phyloP scores from a whole-genome alignment of 2,797 vertebrate species.

The Scarus forsteni region DNA sequence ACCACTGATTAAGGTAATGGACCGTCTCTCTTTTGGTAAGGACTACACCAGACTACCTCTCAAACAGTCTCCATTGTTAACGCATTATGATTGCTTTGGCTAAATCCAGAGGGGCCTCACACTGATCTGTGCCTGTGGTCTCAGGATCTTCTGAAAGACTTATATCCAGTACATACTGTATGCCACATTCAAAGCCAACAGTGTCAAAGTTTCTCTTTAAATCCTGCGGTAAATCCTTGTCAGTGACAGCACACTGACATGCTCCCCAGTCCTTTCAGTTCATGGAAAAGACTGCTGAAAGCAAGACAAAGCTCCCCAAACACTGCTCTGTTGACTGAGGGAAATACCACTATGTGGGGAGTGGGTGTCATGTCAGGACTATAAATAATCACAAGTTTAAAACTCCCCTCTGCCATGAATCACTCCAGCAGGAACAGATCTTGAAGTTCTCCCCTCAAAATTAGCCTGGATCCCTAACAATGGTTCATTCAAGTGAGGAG shows the following conservation, averaged over 20 bases:
- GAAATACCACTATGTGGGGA: conserved; percentile 82
- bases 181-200: neutral
- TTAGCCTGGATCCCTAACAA: conserved; percentile 70
- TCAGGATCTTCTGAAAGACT: neutral
- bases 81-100: too few relatives aligned
- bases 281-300: conserved; percentile 70
- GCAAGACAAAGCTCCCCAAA: conserved; percentile 79
- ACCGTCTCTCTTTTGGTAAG: too few relatives aligned
- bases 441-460: conserved; percentile 52
- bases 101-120: too few relatives aligned
- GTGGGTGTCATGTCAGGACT: conserved; percentile 78
- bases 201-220: conserved; percentile 2
- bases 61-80: too few relatives aligned
- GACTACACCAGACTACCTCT: too few relatives aligned
- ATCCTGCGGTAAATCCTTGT: conserved; percentile 28
- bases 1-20: too few relatives aligned
- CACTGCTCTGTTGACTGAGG: conserved; percentile 81
- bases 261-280: conserved; percentile 53
- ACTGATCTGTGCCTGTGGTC: too few relatives aligned
- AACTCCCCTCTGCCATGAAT: conserved; percentile 66
- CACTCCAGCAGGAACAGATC: conserved; percentile 53
- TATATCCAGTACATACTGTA: neutral
- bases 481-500: conserved; percentile 54
- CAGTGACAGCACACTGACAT: conserved; percentile 53
- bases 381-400: conserved; percentile 81